Evolutionary conservation across 2,113 vertebrate species (phyloP).

Genomic region (Gorilla gorilla): DNA sequence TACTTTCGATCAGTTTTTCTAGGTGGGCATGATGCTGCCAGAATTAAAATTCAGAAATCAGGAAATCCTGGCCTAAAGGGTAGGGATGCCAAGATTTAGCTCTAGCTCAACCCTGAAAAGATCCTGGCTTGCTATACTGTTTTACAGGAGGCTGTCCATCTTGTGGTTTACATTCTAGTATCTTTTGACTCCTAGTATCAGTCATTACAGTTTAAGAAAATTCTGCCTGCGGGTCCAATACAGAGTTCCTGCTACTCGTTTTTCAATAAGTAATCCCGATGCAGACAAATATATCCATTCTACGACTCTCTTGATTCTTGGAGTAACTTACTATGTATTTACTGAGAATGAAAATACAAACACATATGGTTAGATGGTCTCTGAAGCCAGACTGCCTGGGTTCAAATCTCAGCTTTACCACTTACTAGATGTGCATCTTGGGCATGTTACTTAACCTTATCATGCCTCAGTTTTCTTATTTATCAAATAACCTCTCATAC

Average conservation of each 20-base stretch:
- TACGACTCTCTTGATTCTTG: neutral
- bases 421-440: neutral
- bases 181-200: neutral
- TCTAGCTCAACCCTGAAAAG: neutral
- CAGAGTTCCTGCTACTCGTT: neutral
- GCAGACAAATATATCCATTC: neutral
- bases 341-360: neutral
- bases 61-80: neutral
- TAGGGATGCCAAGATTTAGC: neutral
- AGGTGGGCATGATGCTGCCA: neutral
- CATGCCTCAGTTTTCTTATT: neutral
- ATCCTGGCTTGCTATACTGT: neutral
- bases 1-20: conserved; percentile 2
- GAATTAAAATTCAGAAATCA: conserved; percentile 4
- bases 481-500: neutral
- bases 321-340: neutral
- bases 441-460: neutral
- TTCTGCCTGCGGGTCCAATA: neutral
- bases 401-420: neutral
- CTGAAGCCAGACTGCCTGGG: neutral
- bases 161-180: neutral
- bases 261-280: neutral
- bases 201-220: neutral
- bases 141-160: neutral
- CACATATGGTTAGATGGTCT: neutral